Evolutionary conservation across 2,888 invertebrate genomes (phyloP), one percentile per base, ranked within the genome.

Genomic region (Cryptocheilus praepositus): DNA sequence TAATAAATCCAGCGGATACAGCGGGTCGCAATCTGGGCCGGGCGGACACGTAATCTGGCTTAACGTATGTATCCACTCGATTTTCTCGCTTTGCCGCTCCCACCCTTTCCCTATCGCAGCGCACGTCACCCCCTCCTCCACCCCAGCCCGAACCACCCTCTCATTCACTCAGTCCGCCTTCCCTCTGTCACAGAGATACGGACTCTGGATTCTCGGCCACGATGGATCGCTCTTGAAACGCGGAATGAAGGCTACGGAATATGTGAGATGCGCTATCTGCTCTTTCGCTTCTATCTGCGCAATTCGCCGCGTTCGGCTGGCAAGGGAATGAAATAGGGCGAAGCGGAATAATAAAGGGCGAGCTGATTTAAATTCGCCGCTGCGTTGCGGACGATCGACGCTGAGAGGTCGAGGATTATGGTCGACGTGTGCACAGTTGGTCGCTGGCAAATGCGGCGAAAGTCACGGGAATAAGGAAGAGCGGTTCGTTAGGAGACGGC

Each of bases 21-120:
- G 73, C 72, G 46, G 56, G 61, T 62, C 69, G 69, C 69, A 76
- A 80, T 80, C 78, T 71, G 76, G 43, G 64, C 73, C 36, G 36
- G 67, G 43, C 55, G 70, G 74, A 80, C 76, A 73, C 74, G 78
- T 80, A 78, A 80, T 80, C 76, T 80, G 64, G 71, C 74, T 80
- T 78, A 78, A 80, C 76, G 74, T 78, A 76, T 73, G 74, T 70
- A 69, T 64, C 71, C 69, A 70, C 69, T 74, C 68, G 76, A 77
- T 76, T 80, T 73, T 73, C 74, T 71, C 76, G 56, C 67, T 72
- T 65, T 67, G 58, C 58, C 49, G 49, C 18, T n/a, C 49, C 16
- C 49, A 0, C 18, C 49, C 18, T 13, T 18, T n/a, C 56, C 19
- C 25, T 16, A 36, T 21, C 19, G 15, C 56, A 21, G 8, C 21